Conservation (phyloP, 2,888 invertebrate species). For the Nomada fabriciana region DNA sequence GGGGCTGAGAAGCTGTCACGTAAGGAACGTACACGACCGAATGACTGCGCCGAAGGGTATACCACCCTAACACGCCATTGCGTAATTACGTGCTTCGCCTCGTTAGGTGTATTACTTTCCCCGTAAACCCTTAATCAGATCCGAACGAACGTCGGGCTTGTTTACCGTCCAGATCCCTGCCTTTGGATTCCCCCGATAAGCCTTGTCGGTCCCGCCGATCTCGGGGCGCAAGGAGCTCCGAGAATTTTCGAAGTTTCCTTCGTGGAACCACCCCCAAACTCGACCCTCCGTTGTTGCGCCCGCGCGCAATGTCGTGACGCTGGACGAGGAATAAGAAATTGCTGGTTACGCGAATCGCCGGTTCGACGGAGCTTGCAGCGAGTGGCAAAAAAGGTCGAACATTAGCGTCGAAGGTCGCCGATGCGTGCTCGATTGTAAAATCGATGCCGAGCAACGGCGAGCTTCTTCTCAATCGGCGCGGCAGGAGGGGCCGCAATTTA, state of each 20-base stretch:
- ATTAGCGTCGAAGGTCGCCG: slow-evolving; percentile 23
- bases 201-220: slow-evolving; percentile 55
- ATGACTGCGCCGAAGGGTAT: slow-evolving; percentile 55
- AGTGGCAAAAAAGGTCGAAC: neutral
- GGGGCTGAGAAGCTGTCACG: slow-evolving; percentile 45
- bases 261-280: slow-evolving; percentile 29
- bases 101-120: slow-evolving; percentile 82
- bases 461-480: neutral
- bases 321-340: slow-evolving; percentile 21
- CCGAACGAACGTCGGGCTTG: slow-evolving; percentile 70
- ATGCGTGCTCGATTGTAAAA: slow-evolving; percentile 40
- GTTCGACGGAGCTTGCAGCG: neutral
- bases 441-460: slow-evolving; percentile 9
- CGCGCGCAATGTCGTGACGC: slow-evolving; percentile 22
- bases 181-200: slow-evolving; percentile 62
- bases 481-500: slow-evolving; percentile 4
- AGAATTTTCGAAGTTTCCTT: slow-evolving; percentile 56
- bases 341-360: neutral
- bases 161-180: slow-evolving; percentile 70
- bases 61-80: slow-evolving; percentile 81
- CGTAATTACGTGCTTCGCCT: slow-evolving; percentile 81
- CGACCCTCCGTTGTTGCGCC: slow-evolving; percentile 8
- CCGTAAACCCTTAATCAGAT: slow-evolving; percentile 77
- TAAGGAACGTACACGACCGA: slow-evolving; percentile 52
- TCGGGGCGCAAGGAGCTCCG: slow-evolving; percentile 34